A percentile compares a stretch with the other conserved stretches of the same genome.
phyloP scores from a whole-genome alignment of 2,797 vertebrate species.

The Podarcis lilfordi region DNA sequence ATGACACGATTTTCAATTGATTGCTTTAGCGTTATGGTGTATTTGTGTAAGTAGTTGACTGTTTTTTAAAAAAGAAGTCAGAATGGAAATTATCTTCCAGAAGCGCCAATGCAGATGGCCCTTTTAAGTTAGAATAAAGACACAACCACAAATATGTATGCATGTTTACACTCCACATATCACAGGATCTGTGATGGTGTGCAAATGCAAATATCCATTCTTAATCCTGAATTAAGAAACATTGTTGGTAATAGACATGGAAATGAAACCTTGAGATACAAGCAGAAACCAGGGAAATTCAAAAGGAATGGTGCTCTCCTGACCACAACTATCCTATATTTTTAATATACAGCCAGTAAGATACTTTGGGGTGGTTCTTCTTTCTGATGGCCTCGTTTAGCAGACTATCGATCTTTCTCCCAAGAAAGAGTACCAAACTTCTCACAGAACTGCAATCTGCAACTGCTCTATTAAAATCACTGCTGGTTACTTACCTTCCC shows the following conservation, averaged over 20 bases:
- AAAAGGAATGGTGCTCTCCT: neutral
- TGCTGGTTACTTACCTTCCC: slow-evolving; percentile 86
- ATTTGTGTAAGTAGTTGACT: too few species aligned
- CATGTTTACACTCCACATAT: accelerated
- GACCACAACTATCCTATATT: neutral
- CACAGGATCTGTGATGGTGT: neutral
- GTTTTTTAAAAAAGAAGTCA: too few species aligned
- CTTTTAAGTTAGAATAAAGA: too few species aligned
- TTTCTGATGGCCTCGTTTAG: neutral
- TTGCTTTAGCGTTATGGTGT: too few species aligned
- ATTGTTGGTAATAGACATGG: neutral
- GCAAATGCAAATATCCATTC: neutral
- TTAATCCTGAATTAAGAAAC: neutral
- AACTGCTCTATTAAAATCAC: neutral
- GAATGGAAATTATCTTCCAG: too few species aligned
- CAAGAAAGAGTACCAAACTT: too few species aligned
- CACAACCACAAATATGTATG: too few species aligned
- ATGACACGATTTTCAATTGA: too few species aligned
- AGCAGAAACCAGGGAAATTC: neutral
- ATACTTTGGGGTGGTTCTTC: too few species aligned
- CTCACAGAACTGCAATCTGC: neutral
- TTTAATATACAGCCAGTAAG: neutral
- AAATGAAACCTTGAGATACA: neutral
- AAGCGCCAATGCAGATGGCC: too few species aligned
- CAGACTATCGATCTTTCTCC: neutral